Percentiles rank a stretch among this genome's conserved stretches.
Evolutionary conservation across 1,140 invertebrate species (phyloP).

Genomic region (Lerema accius): DNA sequence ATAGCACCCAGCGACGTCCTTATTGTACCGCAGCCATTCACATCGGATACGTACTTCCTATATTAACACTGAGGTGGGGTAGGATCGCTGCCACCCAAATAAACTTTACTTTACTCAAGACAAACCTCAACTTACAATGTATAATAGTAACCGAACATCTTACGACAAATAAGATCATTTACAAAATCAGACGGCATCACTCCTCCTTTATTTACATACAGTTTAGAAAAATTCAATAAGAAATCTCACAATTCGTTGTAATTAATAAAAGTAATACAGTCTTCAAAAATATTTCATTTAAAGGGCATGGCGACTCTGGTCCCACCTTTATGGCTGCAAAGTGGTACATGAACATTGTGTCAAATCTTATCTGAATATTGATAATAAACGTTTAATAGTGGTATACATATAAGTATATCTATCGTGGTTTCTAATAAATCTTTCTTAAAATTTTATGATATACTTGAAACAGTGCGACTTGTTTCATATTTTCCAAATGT

Average conservation of each 20-base stretch:
- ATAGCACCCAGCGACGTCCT: constrained; percentile 59
- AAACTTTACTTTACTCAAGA: background rate
- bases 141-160: background rate
- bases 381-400: constrained; percentile 44
- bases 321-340: constrained; percentile 24
- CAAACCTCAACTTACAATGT: constrained; percentile 8
- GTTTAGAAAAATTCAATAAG: constrained; percentile 7
- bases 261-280: constrained; percentile 8
- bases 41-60: constrained; percentile 3
- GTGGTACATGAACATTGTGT: constrained; percentile 23
- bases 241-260: constrained; percentile 10
- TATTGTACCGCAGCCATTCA: constrained; percentile 30
- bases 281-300: background rate
- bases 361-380: constrained; percentile 39
- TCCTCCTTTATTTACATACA: constrained; percentile 1
- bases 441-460: constrained; percentile 50
- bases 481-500: constrained; percentile 5
- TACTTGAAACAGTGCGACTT: constrained; percentile 42
- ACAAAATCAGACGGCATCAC: constrained; percentile 7
- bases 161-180: background rate
- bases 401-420: constrained; percentile 37
- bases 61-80: constrained; percentile 15
- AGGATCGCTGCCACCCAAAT: constrained; percentile 12
- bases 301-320: constrained; percentile 24
- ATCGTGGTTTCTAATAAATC: constrained; percentile 44